Evolutionary conservation across 2,888 invertebrate genomes (phyloP).

Genomic region (Adelognathus sp.): DNA sequence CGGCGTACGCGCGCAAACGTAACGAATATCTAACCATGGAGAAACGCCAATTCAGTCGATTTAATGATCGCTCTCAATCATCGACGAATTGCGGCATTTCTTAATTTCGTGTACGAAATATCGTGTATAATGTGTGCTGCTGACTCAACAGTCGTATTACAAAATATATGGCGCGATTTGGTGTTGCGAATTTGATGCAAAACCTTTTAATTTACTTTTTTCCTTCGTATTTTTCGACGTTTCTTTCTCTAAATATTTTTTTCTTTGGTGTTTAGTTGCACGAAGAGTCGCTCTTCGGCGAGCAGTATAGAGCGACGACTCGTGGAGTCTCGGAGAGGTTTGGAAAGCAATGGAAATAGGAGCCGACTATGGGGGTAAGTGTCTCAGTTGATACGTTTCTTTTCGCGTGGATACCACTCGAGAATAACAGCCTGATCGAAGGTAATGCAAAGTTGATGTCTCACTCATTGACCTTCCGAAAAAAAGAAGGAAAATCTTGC

Average conservation of each 20-base stretch:
- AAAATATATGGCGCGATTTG: slow-evolving; percentile 56
- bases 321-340: background rate
- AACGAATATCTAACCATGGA: slow-evolving; percentile 13
- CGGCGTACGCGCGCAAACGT: slow-evolving; percentile 23
- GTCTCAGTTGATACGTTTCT: background rate
- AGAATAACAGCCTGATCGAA: slow-evolving; percentile 30
- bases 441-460: slow-evolving; percentile 2
- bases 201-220: slow-evolving; percentile 29
- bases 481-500: background rate
- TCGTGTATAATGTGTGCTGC: slow-evolving; percentile 43
- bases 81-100: slow-evolving; percentile 23
- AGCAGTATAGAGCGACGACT: slow-evolving; percentile 18
- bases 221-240: background rate
- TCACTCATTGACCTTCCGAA: slow-evolving; percentile 1
- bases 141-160: slow-evolving; percentile 52
- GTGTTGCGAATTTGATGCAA: slow-evolving; percentile 43
- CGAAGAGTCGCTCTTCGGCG: slow-evolving; percentile 23
- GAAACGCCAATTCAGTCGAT: slow-evolving; percentile 48
- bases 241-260: slow-evolving; percentile 28
- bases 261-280: slow-evolving; percentile 51
- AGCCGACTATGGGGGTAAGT: too few species aligned
- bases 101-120: slow-evolving; percentile 34
- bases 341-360: slow-evolving; percentile 16
- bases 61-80: slow-evolving; percentile 34
- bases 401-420: slow-evolving; percentile 20